These are phyloP conservation scores for Onthophagus sagittarius DNA, from an alignment of 2,888 invertebrate genomes.

Conservation along the genomic window DNA sequence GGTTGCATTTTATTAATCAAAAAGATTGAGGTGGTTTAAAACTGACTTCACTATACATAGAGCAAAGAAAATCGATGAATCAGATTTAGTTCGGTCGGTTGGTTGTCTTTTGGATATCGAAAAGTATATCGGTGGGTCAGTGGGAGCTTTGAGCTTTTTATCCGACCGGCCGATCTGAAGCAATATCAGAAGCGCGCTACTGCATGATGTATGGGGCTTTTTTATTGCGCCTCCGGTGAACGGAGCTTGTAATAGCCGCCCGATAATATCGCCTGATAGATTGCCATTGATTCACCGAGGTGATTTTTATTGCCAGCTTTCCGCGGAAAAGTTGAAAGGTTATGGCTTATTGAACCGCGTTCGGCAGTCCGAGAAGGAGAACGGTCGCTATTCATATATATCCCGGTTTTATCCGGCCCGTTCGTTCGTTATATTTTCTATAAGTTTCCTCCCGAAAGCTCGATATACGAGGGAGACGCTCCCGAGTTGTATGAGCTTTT, in stretches of 20 bases:
- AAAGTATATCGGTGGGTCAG: background rate
- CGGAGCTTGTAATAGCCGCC: slow-evolving; percentile 41
- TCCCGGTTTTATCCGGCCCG: slow-evolving; percentile 10
- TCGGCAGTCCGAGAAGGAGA: slow-evolving; percentile 1
- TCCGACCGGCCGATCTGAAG: slow-evolving; percentile 4
- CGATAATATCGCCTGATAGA: slow-evolving; percentile 48
- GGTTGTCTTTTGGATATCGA: background rate
- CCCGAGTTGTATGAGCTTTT: background rate
- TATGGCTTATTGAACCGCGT: slow-evolving; percentile 15
- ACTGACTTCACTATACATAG: slow-evolving; percentile 10
- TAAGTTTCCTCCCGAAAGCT: background rate
- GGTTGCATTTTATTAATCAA: slow-evolving; percentile 30
- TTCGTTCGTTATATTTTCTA: background rate
- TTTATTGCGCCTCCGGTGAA: slow-evolving; percentile 26
- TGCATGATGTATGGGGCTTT: slow-evolving; percentile 24
- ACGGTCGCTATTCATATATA: slow-evolving; percentile 16
- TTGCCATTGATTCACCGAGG: slow-evolving; percentile 45
- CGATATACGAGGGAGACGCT: background rate
- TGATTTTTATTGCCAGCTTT: slow-evolving; percentile 45
- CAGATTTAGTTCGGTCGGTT: background rate
- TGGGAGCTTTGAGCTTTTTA: background rate
- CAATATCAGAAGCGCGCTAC: slow-evolving; percentile 18
- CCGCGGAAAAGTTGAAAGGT: slow-evolving; percentile 20
- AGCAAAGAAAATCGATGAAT: background rate
- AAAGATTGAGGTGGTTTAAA: slow-evolving; percentile 21